Conservation (phyloP, 2,113 vertebrate genomes). For the Cochlearius cochlearius region DNA sequence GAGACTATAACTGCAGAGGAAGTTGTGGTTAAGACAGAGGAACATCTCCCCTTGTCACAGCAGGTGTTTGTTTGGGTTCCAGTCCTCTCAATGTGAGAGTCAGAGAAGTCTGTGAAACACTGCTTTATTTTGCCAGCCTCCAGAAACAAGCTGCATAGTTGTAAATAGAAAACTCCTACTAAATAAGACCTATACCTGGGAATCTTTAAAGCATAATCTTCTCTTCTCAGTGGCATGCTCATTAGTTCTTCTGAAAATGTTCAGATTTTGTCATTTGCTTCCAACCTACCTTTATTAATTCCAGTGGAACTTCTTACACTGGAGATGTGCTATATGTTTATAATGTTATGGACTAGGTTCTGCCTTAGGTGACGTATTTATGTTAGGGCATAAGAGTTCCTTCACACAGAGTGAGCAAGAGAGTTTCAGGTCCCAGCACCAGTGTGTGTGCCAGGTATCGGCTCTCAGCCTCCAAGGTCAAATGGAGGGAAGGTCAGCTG, state of each 20-base stretch:
- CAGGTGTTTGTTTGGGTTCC: neutral
- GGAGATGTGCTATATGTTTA: neutral
- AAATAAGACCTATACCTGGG: neutral
- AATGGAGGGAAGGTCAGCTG: neutral
- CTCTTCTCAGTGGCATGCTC: neutral
- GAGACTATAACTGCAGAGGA: neutral
- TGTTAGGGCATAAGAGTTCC: neutral
- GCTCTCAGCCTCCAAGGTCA: neutral
- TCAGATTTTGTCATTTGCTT: neutral
- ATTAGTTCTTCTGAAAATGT: neutral
- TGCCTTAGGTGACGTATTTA: neutral
- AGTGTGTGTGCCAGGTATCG: neutral
- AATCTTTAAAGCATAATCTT: neutral
- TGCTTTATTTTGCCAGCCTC: neutral
- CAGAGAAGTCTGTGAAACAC: neutral
- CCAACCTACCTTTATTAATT: neutral
- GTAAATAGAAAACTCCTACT: neutral
- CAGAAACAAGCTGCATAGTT: neutral
- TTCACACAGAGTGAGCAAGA: neutral
- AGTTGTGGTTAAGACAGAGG: neutral
- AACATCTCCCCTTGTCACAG: neutral
- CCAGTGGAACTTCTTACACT: neutral
- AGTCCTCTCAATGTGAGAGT: neutral
- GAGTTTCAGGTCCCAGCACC: neutral
- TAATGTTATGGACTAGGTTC: neutral